Evolutionary conservation across 2,888 invertebrate species (phyloP).

Genomic region (Pyrrhosoma nymphula): DNA sequence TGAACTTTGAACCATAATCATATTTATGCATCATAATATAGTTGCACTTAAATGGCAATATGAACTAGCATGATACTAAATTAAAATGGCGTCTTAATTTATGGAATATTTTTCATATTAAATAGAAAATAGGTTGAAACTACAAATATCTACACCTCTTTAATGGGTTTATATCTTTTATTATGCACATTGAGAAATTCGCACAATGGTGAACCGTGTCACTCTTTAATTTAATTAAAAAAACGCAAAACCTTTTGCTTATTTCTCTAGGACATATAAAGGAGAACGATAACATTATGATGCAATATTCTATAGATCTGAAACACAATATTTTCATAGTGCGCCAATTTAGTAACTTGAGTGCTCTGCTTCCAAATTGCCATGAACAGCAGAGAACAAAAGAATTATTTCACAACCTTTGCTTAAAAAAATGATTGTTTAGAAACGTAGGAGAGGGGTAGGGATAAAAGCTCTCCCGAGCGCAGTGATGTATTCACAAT

Average conservation of each 20-base stretch:
- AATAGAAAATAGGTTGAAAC: background rate
- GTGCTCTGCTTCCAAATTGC: background rate
- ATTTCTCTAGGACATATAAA: background rate
- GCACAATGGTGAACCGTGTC: background rate
- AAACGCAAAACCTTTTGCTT: background rate
- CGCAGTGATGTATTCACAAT: background rate
- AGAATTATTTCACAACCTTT: constrained; percentile 8
- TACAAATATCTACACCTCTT: background rate
- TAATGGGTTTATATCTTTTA: background rate
- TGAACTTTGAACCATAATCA: no score
- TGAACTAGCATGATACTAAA: no score
- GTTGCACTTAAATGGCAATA: no score
- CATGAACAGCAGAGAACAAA: background rate
- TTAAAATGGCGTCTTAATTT: no score
- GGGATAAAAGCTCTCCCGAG: background rate
- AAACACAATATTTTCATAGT: background rate
- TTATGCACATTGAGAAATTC: background rate
- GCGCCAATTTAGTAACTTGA: background rate
- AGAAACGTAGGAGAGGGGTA: background rate
- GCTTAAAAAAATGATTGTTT: background rate
- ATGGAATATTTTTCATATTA: no score
- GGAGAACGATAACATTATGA: background rate
- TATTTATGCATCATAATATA: no score
- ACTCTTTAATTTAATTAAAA: background rate
- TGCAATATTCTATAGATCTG: background rate